Conservation (phyloP, 2,888 invertebrate species). For the Isoperla grammatica region DNA sequence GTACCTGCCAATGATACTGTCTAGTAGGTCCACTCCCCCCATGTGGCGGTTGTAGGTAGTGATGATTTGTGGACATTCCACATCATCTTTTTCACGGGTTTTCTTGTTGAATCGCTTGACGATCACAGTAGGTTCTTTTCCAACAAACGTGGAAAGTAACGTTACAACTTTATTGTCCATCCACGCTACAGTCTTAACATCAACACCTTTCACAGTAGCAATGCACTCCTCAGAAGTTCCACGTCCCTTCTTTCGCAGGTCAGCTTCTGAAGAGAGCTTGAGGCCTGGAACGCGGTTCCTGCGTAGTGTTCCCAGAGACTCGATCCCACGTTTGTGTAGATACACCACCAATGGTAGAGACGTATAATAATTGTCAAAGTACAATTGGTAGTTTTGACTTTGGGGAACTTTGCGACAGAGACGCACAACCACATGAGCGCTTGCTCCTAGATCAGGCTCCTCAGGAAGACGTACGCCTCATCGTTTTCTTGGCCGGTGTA, state of each 20-base stretch:
- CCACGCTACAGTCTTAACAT: conserved; percentile 31
- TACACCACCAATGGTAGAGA: conserved; percentile 34
- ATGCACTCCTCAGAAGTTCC: conserved; percentile 23
- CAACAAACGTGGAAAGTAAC: conserved; percentile 36
- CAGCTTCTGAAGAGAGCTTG: conserved; percentile 19
- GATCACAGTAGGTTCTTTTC: conserved; percentile 36
- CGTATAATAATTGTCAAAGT: conserved; percentile 39
- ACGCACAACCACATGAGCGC: conserved; percentile 38
- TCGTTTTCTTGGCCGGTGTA: conserved; percentile 29
- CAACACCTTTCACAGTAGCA: conserved; percentile 11
- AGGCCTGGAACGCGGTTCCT: conserved; percentile 20
- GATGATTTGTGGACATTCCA: conserved; percentile 39
- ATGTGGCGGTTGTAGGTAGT: conserved; percentile 40
- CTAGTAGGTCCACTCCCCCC: conserved; percentile 32
- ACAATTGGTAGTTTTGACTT: conserved; percentile 37
- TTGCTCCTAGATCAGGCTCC: conserved; percentile 37
- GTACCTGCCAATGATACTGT: conserved; percentile 13
- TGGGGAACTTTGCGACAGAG: conserved; percentile 36
- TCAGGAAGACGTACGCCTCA: conserved; percentile 26
- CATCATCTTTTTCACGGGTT: conserved; percentile 37
- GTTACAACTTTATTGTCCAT: conserved; percentile 39
- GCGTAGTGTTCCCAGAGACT: conserved; percentile 25
- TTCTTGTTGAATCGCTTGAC: conserved; percentile 37
- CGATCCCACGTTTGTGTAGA: conserved; percentile 26
- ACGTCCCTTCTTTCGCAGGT: conserved; percentile 21